Percentiles rank a stretch among this genome's conserved stretches.
Conservation (phyloP, 2,888 invertebrate species). For the Philopedon plagiatum region DNA sequence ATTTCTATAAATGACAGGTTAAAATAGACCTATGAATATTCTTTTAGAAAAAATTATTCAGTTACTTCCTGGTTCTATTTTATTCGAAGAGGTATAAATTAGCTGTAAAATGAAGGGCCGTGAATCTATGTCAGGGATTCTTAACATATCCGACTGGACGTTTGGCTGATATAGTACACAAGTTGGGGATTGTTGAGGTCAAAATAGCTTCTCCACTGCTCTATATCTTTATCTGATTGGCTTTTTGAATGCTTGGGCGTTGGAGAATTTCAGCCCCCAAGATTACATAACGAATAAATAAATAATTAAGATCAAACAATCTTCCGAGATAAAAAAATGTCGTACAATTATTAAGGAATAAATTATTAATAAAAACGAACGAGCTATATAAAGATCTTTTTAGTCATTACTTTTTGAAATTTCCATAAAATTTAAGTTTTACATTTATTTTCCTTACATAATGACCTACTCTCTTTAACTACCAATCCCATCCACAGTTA, state of each 20-base stretch:
- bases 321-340: neutral
- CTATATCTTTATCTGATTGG: slow-evolving; percentile 25
- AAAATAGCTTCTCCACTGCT: slow-evolving; percentile 17
- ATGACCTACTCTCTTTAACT: too few relatives aligned
- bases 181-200: slow-evolving; percentile 33
- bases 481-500: too few relatives aligned
- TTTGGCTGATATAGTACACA: slow-evolving; percentile 26
- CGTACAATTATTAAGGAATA: neutral
- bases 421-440: too few relatives aligned
- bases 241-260: neutral
- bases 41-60: neutral
- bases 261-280: neutral
- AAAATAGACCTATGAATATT: neutral
- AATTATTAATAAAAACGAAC: too few relatives aligned
- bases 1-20: too few relatives aligned
- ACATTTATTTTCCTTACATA: too few relatives aligned
- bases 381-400: too few relatives aligned
- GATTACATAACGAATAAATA: neutral
- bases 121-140: slow-evolving; percentile 30
- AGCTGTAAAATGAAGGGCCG: slow-evolving; percentile 16
- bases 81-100: slow-evolving; percentile 19
- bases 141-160: slow-evolving; percentile 32
- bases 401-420: too few relatives aligned
- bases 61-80: neutral
- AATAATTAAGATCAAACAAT: neutral